Base-by-base conservation (phyloP, 1,140 invertebrate genomes). In the Pseudomyrmex gracilis region DNA sequence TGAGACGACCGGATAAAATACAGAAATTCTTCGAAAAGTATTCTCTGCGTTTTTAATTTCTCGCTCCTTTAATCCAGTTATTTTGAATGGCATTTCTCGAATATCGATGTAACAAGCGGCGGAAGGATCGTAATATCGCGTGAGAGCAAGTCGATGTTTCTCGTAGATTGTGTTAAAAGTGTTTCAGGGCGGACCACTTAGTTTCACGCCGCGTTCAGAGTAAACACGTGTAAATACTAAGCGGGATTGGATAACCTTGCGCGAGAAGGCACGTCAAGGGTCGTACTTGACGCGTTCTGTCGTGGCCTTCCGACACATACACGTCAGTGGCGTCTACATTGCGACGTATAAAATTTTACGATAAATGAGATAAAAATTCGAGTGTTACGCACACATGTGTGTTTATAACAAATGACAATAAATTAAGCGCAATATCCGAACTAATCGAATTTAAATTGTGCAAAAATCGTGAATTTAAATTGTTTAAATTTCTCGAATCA, bases 151-250 rank as follows among this genome's bases (percentile, higher is more conserved):
- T 74, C 57, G 60, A 82, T 82, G 63, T 49, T 51, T 45, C 34
- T 0, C 34, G 22, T 9, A 20, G n/a, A 71, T 86, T 45, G 53
- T 53, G 60, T 73, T 34, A 83, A 83, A 84, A 53, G 53, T 86
- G 64, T 55, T 51, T 8, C 45, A 73, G 73, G 51, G 24, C 45
- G 71, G 70, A 78, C 74, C 47, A 67, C 66, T 76, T 73, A 22
- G 70, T 68, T 87, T 66, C 49, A 86, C 49, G 51, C 17, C 78
- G 67, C 63, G 58, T 73, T 73, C 66, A 47, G 55, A 77, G 55
- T 83, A 57, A 66, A 51, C 73, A 60, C 82, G 73, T 68, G 85
- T 68, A 86, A 87, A 86, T 86, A 87, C 57, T 73, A 73, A 60
- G 67, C 60, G 68, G 58, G 71, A 85, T 82, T 45, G 77, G 58